Evolutionary conservation across 2,113 vertebrate genomes (phyloP).

Genomic region (Stigmatopora nigra): DNA sequence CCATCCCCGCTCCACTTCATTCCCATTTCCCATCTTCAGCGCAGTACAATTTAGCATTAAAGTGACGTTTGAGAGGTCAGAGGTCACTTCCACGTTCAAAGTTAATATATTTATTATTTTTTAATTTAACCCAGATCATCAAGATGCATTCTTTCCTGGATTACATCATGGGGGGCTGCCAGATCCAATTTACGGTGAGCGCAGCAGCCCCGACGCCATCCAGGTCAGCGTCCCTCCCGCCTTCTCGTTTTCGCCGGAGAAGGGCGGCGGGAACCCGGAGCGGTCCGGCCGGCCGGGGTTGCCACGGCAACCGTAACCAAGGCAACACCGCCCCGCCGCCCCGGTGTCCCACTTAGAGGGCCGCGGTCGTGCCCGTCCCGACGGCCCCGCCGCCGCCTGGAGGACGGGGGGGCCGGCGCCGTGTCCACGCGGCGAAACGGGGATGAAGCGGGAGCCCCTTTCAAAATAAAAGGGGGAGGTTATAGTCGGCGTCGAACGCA

Average conservation of each 20-base stretch:
- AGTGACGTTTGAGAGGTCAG: neutral
- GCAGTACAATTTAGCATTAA: neutral
- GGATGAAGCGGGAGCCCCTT: neutral
- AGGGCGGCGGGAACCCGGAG: neutral
- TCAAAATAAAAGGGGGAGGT: neutral
- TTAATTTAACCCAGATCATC: conserved; percentile 89
- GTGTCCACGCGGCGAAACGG: neutral
- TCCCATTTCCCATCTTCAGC: neutral
- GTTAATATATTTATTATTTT: neutral
- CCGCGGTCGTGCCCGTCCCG: conserved; percentile 20
- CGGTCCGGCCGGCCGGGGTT: conserved; percentile 11
- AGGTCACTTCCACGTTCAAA: neutral
- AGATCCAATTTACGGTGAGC: conserved; percentile 99
- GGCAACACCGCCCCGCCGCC: conserved; percentile 12
- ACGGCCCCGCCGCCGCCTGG: neutral
- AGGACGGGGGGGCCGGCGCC: too few relatives aligned
- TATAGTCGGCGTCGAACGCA: too few relatives aligned
- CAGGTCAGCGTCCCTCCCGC: neutral
- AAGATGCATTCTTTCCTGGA: conserved; percentile 99
- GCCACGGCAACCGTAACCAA: conserved; percentile 43
- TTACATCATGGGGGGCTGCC: conserved; percentile 98
- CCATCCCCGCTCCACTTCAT: neutral
- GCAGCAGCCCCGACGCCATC: neutral
- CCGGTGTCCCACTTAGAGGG: conserved; percentile 30
- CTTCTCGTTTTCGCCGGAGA: conserved; percentile 1